phyloP scores from a whole-genome alignment of 2,888 invertebrate species.

The Globia sparganii region DNA sequence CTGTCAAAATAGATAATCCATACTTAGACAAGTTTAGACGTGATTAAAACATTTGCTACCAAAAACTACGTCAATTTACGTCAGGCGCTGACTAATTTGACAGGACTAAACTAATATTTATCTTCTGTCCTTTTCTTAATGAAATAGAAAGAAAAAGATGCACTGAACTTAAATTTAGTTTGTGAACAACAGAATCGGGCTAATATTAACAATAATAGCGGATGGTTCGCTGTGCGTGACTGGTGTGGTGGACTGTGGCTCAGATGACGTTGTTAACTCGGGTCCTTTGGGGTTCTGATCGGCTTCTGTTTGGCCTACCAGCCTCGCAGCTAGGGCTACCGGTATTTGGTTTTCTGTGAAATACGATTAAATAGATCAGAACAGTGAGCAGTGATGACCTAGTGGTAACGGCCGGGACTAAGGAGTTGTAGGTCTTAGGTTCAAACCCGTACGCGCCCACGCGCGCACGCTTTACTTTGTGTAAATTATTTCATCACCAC shows the following conservation, averaged over 20 bases:
- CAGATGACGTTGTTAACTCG: conserved; percentile 14
- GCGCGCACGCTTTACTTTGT: not conserved
- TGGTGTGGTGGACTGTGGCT: conserved; percentile 16
- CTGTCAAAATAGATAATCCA: too few species aligned
- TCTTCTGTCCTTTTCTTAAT: too few species aligned
- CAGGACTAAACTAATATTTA: too few species aligned
- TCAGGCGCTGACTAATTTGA: too few species aligned
- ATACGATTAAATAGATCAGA: not conserved
- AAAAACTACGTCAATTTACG: too few species aligned
- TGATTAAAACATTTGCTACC: too few species aligned
- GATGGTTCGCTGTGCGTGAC: not conserved
- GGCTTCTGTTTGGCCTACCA: conserved; percentile 68
- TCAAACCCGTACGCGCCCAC: not conserved
- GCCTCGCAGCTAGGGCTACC: conserved; percentile 49
- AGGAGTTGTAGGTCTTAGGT: not conserved
- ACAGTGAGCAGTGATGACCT: not conserved
- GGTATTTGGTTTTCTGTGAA: conserved; percentile 61
- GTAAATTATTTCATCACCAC: not conserved
- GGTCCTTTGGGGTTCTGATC: conserved; percentile 60
- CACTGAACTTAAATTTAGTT: too few species aligned
- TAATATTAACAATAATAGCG: conserved; percentile 36
- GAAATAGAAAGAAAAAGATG: too few species aligned
- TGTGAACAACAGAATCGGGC: too few species aligned
- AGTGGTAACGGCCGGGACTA: not conserved
- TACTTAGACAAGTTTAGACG: too few species aligned